Evolutionary conservation across 2,797 vertebrate genomes (phyloP), one percentile per base, ranked within the genome.

Genomic region (Sebastolobus altivelis): DNA sequence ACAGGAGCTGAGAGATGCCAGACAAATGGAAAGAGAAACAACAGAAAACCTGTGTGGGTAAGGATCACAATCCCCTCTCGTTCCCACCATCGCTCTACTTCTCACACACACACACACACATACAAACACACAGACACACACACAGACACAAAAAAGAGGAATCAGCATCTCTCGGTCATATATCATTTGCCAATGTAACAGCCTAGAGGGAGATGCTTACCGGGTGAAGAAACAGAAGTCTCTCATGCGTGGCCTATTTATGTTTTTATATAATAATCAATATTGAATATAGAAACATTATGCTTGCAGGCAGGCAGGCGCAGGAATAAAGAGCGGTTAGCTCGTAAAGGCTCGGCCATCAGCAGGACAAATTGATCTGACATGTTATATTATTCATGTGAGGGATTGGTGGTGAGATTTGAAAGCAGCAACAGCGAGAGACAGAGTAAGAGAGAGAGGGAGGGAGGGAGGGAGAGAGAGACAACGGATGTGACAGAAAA

Each of bases 11-110:
- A 86, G 84, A 84, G 84, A 88, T 85, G 92, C 84, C 88, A 91
- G 87, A 92, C 89, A 88, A 93, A 93, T 89, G 80, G 87, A 93
- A 90, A 87, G 79, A 92, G 93, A 93, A 93, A 90, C 91, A 93
- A 92, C 84, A 86, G 63, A 90, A 90, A 92, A 86, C 88, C 88
- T 80, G 82, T 81, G 81, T 84, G 82, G 62, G 55, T 72, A 85
- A 78, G 76, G 68, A 83, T 65, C 68, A 79, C 65, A 67, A 66
- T 66, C 65, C 33, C 38, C 66, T 55, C 59, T 69, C 9, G 8
- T 16, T 49, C 60, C 43, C 61, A 66, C 52, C 55, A 75, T 22
- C 79, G n/a, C 59, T 22, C 35, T 54, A n/a, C 38, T 62, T 16
- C 66, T 27, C 86, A 29, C 65, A 31, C 52, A 60, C 35, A 63